Conservation (phyloP, 2,113 vertebrate genomes). For the Limanda limanda region DNA sequence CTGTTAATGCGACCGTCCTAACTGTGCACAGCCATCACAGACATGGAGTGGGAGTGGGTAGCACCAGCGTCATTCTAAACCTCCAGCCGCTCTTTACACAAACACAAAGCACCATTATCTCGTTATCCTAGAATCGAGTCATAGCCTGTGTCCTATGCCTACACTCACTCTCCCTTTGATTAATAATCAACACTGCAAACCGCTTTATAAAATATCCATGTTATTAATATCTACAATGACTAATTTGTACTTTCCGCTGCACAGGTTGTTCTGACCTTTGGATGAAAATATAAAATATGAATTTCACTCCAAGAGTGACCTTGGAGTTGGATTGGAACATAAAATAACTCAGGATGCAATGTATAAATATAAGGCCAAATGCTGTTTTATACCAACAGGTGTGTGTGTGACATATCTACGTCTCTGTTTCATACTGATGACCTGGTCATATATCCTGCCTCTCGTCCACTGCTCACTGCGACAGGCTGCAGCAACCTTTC, state of each 20-base stretch:
- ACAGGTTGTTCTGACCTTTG: not conserved
- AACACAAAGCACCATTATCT: conserved; percentile 70
- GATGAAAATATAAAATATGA: not conserved
- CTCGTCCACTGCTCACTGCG: not conserved
- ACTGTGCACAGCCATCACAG: conserved; percentile 37
- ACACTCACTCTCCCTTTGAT: conserved; percentile 37
- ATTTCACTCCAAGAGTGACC: not conserved
- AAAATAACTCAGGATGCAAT: not conserved
- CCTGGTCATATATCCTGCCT: not conserved
- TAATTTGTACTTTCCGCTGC: not conserved
- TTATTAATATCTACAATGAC: conserved; percentile 12
- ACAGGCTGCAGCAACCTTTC: not conserved
- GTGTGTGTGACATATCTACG: too few species aligned
- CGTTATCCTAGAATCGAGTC: conserved; percentile 18
- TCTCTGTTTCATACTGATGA: not conserved
- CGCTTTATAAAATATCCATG: not conserved
- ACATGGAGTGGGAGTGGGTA: conserved; percentile 69
- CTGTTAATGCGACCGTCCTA: not conserved
- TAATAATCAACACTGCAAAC: conserved; percentile 42
- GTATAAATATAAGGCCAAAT: too few species aligned
- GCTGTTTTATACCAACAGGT: not conserved
- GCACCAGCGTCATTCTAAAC: conserved; percentile 72
- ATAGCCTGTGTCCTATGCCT: conserved; percentile 33
- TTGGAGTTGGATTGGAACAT: not conserved
- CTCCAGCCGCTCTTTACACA: conserved; percentile 57